A percentile compares a stretch with the other conserved stretches of the same genome.
phyloP scores from a whole-genome alignment of 2,113 vertebrate species.

The Albula glossodonta region DNA sequence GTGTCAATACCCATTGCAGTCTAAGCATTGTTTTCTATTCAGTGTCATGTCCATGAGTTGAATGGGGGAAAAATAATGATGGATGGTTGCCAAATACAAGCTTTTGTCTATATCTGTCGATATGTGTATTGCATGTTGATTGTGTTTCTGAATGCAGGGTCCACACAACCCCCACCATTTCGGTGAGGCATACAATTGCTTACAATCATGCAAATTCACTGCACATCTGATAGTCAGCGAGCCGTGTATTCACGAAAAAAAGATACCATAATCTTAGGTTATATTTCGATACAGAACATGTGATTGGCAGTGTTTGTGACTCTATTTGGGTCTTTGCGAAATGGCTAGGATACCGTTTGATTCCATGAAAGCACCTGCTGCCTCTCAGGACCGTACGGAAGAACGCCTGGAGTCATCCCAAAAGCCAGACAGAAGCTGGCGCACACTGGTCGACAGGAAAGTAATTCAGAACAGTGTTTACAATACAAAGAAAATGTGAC shows the following conservation, averaged over 20 bases:
- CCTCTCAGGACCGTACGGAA: background rate
- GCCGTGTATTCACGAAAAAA: background rate
- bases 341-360: too few relatives aligned
- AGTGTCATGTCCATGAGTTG: constrained; percentile 18
- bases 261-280: background rate
- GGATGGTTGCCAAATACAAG: background rate
- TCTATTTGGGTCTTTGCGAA: background rate
- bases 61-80: background rate
- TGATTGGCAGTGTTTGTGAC: background rate
- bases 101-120: background rate
- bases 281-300: background rate
- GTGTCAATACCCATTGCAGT: constrained; percentile 36
- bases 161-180: too few relatives aligned
- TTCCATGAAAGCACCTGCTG: too few relatives aligned
- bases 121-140: background rate
- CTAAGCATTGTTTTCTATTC: constrained; percentile 22
- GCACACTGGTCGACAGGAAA: background rate
- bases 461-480: background rate
- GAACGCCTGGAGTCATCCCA: background rate
- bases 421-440: background rate
- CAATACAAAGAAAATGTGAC: background rate
- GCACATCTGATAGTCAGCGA: background rate
- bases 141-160: background rate
- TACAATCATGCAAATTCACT: background rate
- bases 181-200: background rate